phyloP scores from a whole-genome alignment of 1,140 invertebrate species.

The Lasioglossum baleicum region DNA sequence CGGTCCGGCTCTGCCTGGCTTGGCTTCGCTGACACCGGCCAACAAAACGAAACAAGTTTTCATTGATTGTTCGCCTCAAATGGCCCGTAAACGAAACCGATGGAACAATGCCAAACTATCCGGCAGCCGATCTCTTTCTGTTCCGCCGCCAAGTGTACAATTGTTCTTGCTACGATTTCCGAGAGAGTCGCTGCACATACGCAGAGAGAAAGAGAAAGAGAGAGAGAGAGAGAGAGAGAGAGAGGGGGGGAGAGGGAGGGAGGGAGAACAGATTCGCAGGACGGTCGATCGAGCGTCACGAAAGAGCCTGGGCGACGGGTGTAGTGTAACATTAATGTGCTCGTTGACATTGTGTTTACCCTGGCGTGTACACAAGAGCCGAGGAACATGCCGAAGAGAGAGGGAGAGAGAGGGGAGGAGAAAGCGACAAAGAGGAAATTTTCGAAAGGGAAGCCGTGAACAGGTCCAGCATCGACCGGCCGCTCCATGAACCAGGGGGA shows the following conservation, averaged over 20 bases:
- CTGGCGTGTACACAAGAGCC: constrained; percentile 43
- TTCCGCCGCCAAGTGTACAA: constrained; percentile 11
- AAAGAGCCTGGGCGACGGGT: constrained; percentile 34
- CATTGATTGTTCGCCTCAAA: constrained; percentile 30
- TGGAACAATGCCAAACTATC: constrained; percentile 52
- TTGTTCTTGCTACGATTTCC: constrained; percentile 46
- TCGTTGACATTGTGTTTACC: constrained; percentile 65
- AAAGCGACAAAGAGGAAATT: constrained; percentile 30
- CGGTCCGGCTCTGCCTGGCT: neutral
- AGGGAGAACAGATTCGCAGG: constrained; percentile 11
- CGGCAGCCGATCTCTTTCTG: constrained; percentile 41
- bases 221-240: too few species aligned
- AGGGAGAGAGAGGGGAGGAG: neutral
- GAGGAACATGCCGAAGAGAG: constrained; percentile 1
- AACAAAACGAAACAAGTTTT: constrained; percentile 28
- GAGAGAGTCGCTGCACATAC: constrained; percentile 8
- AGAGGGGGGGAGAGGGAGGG: too few species aligned
- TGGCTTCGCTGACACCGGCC: neutral
- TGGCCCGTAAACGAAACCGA: constrained; percentile 7
- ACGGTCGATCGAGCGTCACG: constrained; percentile 53
- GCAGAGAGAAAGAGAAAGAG: too few species aligned
- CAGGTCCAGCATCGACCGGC: constrained; percentile 49
- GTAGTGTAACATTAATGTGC: constrained; percentile 60
- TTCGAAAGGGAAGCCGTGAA: constrained; percentile 45
- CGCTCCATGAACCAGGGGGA: constrained; percentile 23